Percentiles rank a stretch among this genome's conserved stretches.
phyloP scores from a whole-genome alignment of 2,113 vertebrate genomes.

The Poeciliopsis turrubarensis region DNA sequence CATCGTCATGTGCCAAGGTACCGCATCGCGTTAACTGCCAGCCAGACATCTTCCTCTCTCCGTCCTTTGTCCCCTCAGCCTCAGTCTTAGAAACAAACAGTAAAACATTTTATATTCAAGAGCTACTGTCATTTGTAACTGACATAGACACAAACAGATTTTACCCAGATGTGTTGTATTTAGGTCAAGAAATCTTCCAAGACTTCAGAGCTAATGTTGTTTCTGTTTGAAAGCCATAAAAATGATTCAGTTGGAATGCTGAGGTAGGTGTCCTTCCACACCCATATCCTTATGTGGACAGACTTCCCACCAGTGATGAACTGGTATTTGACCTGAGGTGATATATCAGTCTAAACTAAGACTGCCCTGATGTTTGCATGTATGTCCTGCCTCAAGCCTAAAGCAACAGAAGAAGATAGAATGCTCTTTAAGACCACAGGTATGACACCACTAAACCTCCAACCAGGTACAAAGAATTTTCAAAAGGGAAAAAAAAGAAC shows the following conservation, averaged over 20 bases:
- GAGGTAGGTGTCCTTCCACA: no score
- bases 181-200: not conserved
- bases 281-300: no score
- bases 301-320: no score
- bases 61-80: not conserved
- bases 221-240: conserved; percentile 63
- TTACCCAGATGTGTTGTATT: not conserved
- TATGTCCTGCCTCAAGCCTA: conserved; percentile 76
- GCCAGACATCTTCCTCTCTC: conserved; percentile 61
- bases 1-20: conserved; percentile 81
- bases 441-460: conserved; percentile 78
- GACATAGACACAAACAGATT: not conserved
- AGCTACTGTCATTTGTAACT: not conserved
- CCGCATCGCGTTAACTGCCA: conserved; percentile 81
- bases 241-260: conserved; percentile 9
- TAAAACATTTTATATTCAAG: not conserved
- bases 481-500: conserved; percentile 23
- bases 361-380: conserved; percentile 82
- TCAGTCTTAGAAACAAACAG: not conserved
- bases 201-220: not conserved
- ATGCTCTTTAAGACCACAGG: conserved; percentile 87
- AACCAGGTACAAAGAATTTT: conserved; percentile 39
- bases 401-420: conserved; percentile 75
- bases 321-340: no score
- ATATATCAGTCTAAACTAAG: conserved; percentile 21